Percentiles rank a stretch among this genome's conserved stretches.
These are phyloP conservation scores for Anolis apletophallus DNA, from an alignment of 2,797 vertebrate species.

Conservation along the genomic window DNA sequence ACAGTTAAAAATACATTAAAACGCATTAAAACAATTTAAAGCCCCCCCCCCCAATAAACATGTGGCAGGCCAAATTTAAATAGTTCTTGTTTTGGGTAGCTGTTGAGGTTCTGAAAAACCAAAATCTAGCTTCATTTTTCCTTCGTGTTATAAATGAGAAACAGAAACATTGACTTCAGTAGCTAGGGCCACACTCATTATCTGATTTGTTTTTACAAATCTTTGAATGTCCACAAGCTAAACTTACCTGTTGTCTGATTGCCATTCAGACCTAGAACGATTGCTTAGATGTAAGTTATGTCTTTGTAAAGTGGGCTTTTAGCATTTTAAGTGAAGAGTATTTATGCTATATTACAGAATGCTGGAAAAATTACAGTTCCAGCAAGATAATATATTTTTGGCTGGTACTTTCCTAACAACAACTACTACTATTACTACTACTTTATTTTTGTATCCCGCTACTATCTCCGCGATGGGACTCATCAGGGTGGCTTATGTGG, in stretches of 20 bases:
- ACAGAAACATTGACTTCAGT: not conserved
- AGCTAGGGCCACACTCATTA: not conserved
- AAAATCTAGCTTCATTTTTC: not conserved
- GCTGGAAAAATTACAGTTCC: no score
- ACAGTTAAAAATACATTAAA: no score
- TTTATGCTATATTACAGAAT: no score
- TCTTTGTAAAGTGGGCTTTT: not conserved
- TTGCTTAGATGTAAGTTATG: not conserved
- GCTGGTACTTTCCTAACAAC: no score
- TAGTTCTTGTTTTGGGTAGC: not conserved
- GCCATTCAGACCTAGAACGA: not conserved
- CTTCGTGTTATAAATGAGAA: not conserved
- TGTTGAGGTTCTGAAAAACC: not conserved
- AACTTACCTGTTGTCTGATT: constrained; percentile 17
- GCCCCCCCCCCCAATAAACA: no score
- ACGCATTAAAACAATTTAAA: no score
- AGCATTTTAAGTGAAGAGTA: not conserved
- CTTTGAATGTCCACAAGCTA: not conserved
- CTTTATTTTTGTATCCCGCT: no score
- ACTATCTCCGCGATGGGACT: no score
- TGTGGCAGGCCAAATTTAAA: no score
- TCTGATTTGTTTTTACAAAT: not conserved
- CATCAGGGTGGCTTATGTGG: no score
- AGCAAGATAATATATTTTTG: no score
- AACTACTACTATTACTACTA: no score